Evolutionary conservation across 1,140 invertebrate genomes (phyloP), one percentile per base, ranked within the genome.

Genomic region (Plectrocnemia conspersa): DNA sequence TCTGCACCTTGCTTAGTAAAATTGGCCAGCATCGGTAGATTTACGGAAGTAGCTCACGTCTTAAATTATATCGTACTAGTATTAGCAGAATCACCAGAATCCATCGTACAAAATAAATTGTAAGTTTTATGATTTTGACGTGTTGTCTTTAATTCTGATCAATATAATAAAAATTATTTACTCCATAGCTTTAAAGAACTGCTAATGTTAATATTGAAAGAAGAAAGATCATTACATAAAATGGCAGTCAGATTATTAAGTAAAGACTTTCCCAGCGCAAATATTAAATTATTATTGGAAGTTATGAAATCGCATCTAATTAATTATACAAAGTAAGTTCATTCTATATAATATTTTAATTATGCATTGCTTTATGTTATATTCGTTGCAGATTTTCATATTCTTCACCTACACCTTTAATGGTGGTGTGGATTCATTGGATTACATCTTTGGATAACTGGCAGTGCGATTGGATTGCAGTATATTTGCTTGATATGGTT

Each of bases 381-480:
- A n/a, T 25, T 18, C 23, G 18, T 16, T 24, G 5, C 3, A 60
- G 48, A 23, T 60, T 53, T 38, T 21, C 24, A 11, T 22, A 45
- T 7, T 49, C 41, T 19, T 35, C 55, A 2, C 19, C 46, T 9
- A 27, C 22, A 1, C 29, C 50, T 6, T 33, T 61, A 1, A 55
- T 58, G 46, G 55, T 55, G n/a, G 52, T 55, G 10, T 61, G 59
- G 59, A 41, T 61, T 21, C 16, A 61, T 40, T 61, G 59, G 59
- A 36, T 61, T 16, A 61, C 59, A 15, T 61, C 47, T 19, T 16
- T 52, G n/a, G 59, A 61, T 13, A 50, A 53, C 27, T 61, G 59
- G 59, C 52, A 61, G 21, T 40, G 38, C 15, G 59, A 61, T 13
- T 57, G 59, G 52, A 36, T 61, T 19, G 21, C 36, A 13, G 29